phyloP scores from a whole-genome alignment of 2,113 vertebrate species.

The Austrofundulus limnaeus region DNA sequence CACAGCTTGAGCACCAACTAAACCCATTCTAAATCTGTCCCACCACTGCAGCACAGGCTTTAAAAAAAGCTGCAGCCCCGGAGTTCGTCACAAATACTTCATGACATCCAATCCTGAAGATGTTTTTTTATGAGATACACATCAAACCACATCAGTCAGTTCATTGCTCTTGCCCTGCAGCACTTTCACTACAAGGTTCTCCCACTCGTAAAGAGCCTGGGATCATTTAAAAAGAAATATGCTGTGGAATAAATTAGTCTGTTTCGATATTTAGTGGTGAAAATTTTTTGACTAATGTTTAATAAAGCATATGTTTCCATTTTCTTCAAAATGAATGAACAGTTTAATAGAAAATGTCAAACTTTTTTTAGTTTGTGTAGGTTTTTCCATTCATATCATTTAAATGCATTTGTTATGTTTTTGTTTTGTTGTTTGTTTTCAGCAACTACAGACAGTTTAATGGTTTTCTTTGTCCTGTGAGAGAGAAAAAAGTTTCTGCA shows the following conservation, averaged over 20 bases:
- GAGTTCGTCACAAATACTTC: conserved; percentile 20
- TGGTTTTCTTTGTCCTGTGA: neutral
- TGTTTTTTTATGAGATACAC: conserved; percentile 28
- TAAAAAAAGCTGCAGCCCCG: conserved; percentile 40
- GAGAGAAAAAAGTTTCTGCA: neutral
- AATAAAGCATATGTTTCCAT: too few relatives aligned
- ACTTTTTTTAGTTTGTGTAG: too few relatives aligned
- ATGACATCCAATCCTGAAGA: conserved; percentile 25
- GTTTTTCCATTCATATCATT: too few relatives aligned
- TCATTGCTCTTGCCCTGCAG: conserved; percentile 8
- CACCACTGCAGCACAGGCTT: conserved; percentile 50
- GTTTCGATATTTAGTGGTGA: too few relatives aligned
- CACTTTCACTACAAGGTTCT: conserved; percentile 6
- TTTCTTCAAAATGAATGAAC: too few relatives aligned
- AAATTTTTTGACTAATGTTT: too few relatives aligned
- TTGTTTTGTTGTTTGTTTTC: neutral
- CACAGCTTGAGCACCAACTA: conserved; percentile 27
- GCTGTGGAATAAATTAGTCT: too few relatives aligned
- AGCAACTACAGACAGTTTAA: neutral
- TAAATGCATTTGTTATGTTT: neutral
- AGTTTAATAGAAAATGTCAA: too few relatives aligned
- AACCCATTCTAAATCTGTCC: conserved; percentile 65
- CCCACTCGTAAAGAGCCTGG: too few relatives aligned
- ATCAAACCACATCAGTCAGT: conserved; percentile 35
- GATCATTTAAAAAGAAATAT: too few relatives aligned